Evolutionary conservation across 2,797 vertebrate species (phyloP).

Genomic region (Hydrocynus forskahlii): DNA sequence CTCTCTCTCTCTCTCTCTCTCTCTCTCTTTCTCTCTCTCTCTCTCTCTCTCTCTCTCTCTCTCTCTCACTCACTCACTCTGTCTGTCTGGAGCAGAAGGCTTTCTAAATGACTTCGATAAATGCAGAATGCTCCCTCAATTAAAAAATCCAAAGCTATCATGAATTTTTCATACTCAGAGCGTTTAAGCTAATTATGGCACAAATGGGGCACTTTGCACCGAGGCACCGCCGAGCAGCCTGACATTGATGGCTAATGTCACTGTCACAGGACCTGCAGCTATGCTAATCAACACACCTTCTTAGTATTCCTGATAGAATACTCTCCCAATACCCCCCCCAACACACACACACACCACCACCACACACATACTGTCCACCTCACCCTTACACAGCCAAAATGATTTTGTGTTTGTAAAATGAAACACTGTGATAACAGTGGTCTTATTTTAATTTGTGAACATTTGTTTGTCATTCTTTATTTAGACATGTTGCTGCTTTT

Average conservation of each 20-base stretch:
- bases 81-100: slow-evolving; percentile 68
- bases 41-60: slow-evolving; percentile 39
- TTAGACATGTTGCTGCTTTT: slow-evolving; percentile 22
- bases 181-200: slow-evolving; percentile 90
- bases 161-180: slow-evolving; percentile 92
- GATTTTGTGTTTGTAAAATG: slow-evolving; percentile 25
- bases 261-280: slow-evolving; percentile 83
- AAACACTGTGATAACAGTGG: slow-evolving; percentile 23
- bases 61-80: slow-evolving; percentile 30
- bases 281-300: slow-evolving; percentile 80
- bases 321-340: not conserved
- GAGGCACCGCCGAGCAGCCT: slow-evolving; percentile 80
- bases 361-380: not conserved
- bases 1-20: slow-evolving; percentile 43
- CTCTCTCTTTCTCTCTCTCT: slow-evolving; percentile 45
- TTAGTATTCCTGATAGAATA: slow-evolving; percentile 74
- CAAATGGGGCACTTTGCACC: slow-evolving; percentile 88
- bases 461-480: not conserved
- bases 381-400: slow-evolving; percentile 4
- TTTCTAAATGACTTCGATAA: slow-evolving; percentile 87
- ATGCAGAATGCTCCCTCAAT: slow-evolving; percentile 88
- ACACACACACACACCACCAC: not conserved
- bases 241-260: slow-evolving; percentile 90
- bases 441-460: slow-evolving; percentile 37
- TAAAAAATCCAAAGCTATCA: slow-evolving; percentile 89